phyloP scores from a whole-genome alignment of 2,113 vertebrate species.

The Hylia prasina region DNA sequence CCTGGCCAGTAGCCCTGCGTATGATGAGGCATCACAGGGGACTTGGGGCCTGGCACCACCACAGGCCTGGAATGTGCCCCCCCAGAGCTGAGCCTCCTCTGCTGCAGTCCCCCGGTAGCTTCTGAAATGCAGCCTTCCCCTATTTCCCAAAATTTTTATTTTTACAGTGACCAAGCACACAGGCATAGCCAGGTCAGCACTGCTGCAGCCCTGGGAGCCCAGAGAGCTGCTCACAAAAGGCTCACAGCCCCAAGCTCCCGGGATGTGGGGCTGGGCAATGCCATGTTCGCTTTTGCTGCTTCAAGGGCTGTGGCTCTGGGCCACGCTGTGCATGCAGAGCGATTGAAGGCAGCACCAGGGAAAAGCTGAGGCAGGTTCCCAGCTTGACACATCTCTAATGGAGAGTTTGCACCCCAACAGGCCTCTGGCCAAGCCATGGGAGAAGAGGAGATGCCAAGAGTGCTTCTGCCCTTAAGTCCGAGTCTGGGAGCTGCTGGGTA shows the following conservation, averaged over 20 bases:
- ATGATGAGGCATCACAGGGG: accelerated
- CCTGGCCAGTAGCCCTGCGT: accelerated
- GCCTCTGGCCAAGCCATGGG: not conserved
- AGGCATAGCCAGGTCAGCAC: not conserved
- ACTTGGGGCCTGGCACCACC: not conserved
- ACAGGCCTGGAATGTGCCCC: not conserved
- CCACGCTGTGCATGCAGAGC: accelerated
- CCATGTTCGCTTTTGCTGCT: accelerated
- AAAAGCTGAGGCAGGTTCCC: not conserved
- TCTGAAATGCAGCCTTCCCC: not conserved
- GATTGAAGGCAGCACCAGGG: not conserved
- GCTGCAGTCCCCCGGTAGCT: not conserved
- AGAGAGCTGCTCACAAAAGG: not conserved
- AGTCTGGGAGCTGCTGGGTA: not conserved
- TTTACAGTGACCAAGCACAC: not conserved
- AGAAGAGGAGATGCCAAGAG: not conserved
- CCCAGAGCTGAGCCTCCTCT: not conserved
- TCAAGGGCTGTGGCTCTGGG: not conserved
- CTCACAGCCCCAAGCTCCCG: accelerated
- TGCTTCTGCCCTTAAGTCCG: not conserved
- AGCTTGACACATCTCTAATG: accelerated
- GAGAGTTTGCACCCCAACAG: not conserved
- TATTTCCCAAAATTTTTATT: not conserved
- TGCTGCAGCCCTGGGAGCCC: accelerated
- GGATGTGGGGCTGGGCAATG: not conserved